Percentiles rank a stretch among this genome's conserved stretches.
Evolutionary conservation across 2,888 invertebrate genomes (phyloP).

Genomic region (Melitaea athalia): DNA sequence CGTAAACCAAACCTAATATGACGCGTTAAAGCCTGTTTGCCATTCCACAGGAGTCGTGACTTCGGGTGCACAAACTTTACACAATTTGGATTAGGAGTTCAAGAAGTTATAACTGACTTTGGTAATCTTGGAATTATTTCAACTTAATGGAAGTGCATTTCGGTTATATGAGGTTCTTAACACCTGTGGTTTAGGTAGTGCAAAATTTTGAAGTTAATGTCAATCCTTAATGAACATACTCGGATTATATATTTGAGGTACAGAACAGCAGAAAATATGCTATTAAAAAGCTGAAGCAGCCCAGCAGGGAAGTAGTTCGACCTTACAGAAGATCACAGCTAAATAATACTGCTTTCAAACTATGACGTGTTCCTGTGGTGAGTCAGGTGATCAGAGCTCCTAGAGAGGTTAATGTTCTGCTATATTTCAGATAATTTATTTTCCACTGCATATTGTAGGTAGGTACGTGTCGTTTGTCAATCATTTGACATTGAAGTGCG

Average conservation of each 20-base stretch:
- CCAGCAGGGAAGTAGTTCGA: no score
- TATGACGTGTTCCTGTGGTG: no score
- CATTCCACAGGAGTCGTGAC: not conserved
- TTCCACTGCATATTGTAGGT: not conserved
- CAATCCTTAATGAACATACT: no score
- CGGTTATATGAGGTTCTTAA: not conserved
- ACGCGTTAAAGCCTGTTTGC: constrained; percentile 1
- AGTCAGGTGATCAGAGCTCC: no score
- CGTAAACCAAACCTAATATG: not conserved
- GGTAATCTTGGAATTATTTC: constrained; percentile 13
- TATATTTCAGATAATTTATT: not conserved
- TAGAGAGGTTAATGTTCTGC: no score
- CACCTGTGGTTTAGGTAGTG: no score
- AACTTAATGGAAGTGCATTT: constrained; percentile 16
- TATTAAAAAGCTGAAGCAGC: no score
- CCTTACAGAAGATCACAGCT: no score
- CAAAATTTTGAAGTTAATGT: no score
- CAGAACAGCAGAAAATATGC: no score
- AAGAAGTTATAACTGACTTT: constrained; percentile 19
- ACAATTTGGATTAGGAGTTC: constrained; percentile 17
- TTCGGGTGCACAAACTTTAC: constrained; percentile 8
- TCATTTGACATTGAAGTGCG: constrained; percentile 14
- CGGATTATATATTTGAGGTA: no score
- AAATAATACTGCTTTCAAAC: no score
- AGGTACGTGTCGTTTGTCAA: constrained; percentile 2